These are phyloP conservation scores for Eurytoma californica DNA, from an alignment of 2,888 invertebrate genomes.

Conservation along the genomic window DNA sequence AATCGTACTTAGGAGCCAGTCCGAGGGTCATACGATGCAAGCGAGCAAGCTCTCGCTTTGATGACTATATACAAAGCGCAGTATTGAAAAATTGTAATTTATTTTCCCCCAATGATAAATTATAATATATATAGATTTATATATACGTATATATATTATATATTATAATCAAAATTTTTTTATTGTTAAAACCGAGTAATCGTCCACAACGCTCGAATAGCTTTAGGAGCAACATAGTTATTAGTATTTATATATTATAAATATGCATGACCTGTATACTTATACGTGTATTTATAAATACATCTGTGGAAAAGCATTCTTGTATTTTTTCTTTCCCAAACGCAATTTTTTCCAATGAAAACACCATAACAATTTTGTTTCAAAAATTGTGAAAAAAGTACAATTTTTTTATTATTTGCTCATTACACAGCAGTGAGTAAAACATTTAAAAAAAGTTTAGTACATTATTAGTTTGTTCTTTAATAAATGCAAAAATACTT, in stretches of 20 bases:
- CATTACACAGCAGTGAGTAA: no score
- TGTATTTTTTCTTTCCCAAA: slow-evolving; percentile 28
- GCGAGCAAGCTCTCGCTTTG: slow-evolving; percentile 66
- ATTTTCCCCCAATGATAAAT: slow-evolving; percentile 67
- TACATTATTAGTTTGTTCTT: neutral
- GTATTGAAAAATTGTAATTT: slow-evolving; percentile 74
- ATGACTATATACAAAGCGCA: slow-evolving; percentile 69
- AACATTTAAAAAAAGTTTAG: no score
- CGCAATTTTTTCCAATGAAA: neutral
- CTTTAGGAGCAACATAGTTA: slow-evolving; percentile 68
- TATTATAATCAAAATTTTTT: slow-evolving; percentile 61
- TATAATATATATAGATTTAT: slow-evolving; percentile 54
- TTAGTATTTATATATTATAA: slow-evolving; percentile 72
- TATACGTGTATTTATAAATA: slow-evolving; percentile 74
- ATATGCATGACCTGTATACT: slow-evolving; percentile 69
- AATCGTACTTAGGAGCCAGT: slow-evolving; percentile 42
- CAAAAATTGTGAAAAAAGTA: neutral
- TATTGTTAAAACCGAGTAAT: slow-evolving; percentile 61
- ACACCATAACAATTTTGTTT: neutral
- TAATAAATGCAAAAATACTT: slow-evolving; percentile 4
- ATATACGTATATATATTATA: slow-evolving; percentile 59
- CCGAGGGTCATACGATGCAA: slow-evolving; percentile 43
- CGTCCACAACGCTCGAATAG: slow-evolving; percentile 65
- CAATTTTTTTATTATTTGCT: no score
- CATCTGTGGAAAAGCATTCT: slow-evolving; percentile 66